A percentile compares a stretch with the other conserved stretches of the same genome.
These are phyloP conservation scores for Okamejei kenojei DNA, from an alignment of 2,797 vertebrate species.

Conservation along the genomic window DNA sequence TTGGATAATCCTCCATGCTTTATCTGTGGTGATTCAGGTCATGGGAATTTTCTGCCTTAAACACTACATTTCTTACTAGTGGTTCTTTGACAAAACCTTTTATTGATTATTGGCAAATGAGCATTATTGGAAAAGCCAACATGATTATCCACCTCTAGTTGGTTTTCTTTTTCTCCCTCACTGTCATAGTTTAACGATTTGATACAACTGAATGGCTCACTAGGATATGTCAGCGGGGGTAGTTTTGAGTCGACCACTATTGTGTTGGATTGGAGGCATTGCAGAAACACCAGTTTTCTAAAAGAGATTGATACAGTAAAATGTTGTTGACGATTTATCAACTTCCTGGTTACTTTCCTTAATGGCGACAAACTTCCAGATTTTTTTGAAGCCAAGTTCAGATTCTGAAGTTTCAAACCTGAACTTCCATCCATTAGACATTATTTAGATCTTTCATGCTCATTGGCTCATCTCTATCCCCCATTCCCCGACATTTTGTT, in stretches of 20 bases:
- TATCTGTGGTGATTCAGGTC: too few relatives aligned
- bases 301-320: neutral
- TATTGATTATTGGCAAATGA: neutral
- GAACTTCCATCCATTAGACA: neutral
- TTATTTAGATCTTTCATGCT: neutral
- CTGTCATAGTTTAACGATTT: neutral
- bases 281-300: neutral
- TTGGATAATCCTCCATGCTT: too few relatives aligned
- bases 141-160: neutral
- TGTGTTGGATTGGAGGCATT: neutral
- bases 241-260: neutral
- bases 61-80: too few relatives aligned
- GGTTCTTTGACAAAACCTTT: neutral
- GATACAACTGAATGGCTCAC: neutral
- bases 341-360: neutral
- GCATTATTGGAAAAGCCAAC: neutral
- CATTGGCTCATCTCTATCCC: neutral
- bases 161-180: neutral
- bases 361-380: neutral
- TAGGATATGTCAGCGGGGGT: neutral
- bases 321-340: neutral
- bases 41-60: too few relatives aligned
- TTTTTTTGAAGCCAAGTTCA: neutral
- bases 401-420: neutral
- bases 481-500: neutral